A percentile compares a stretch with the other conserved stretches of the same genome.
These are phyloP conservation scores for Pseudopleuronectes americanus DNA, from an alignment of 2,797 vertebrate species.

Conservation along the genomic window DNA sequence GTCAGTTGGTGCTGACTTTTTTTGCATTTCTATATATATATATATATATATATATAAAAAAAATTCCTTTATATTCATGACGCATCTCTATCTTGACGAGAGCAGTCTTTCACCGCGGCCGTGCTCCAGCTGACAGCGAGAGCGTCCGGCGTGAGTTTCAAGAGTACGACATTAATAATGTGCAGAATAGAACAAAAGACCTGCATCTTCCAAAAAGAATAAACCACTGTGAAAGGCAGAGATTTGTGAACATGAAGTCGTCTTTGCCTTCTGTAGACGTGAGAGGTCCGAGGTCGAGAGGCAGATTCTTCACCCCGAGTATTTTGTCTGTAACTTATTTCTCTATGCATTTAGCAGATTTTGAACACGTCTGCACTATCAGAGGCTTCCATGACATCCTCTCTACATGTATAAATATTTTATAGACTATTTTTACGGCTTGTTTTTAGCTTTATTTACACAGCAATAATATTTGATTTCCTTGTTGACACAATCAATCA, in stretches of 20 bases:
- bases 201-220: constrained; percentile 41
- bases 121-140: constrained; percentile 37
- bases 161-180: constrained; percentile 33
- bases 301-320: constrained; percentile 47
- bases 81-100: constrained; percentile 58
- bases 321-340: constrained; percentile 66
- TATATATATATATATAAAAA: no score
- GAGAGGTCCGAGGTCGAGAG: constrained; percentile 26
- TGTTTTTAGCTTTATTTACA: constrained; percentile 58
- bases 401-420: constrained; percentile 60
- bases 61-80: constrained; percentile 17
- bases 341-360: constrained; percentile 66
- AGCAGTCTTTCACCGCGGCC: constrained; percentile 45
- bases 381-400: constrained; percentile 51
- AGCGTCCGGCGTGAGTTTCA: constrained; percentile 48
- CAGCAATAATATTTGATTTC: constrained; percentile 40
- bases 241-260: constrained; percentile 55
- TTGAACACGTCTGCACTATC: constrained; percentile 58
- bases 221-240: constrained; percentile 72
- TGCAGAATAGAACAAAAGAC: constrained; percentile 40
- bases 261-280: constrained; percentile 35
- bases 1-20: constrained; percentile 19
- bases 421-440: constrained; percentile 58
- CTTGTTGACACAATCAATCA: constrained; percentile 35
- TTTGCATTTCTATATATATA: constrained; percentile 8